Percentiles rank a stretch among this genome's conserved stretches.
Evolutionary conservation across 23 tunicate genomes (phyloP).

Genomic region (Halocynthia roretzi): DNA sequence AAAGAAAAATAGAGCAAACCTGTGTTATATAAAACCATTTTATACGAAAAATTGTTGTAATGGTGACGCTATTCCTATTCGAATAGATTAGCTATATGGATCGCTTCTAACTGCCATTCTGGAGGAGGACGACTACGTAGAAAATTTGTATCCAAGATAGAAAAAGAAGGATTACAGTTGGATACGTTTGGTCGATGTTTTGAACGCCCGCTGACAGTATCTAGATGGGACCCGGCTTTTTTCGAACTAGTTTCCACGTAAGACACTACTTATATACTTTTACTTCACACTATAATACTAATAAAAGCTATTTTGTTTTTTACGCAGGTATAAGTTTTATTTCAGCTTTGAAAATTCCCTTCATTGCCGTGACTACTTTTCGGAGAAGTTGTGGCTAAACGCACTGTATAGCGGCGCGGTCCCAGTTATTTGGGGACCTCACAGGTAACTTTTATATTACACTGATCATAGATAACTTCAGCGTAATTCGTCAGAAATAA

Average conservation of each 20-base stretch:
- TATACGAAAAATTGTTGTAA: no score
- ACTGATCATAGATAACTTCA: no score
- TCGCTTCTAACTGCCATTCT: slow-evolving; percentile 2
- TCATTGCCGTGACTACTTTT: neutral
- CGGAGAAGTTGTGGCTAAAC: slow-evolving; percentile 1
- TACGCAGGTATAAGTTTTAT: slow-evolving; percentile 3
- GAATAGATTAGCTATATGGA: neutral
- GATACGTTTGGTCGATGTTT: slow-evolving; percentile 1
- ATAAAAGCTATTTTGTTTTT: no score
- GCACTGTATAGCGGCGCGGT: slow-evolving; percentile 15
- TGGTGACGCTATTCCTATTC: neutral
- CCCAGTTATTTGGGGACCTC: slow-evolving; percentile 11
- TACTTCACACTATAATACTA: neutral
- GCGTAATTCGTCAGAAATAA: no score
- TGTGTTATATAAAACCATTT: no score
- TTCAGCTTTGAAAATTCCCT: slow-evolving; percentile 1
- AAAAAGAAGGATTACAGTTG: neutral
- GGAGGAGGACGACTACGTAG: neutral
- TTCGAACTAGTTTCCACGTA: slow-evolving; percentile 1
- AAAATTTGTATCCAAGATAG: neutral
- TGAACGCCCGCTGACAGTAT: neutral
- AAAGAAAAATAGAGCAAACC: no score
- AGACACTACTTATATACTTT: neutral
- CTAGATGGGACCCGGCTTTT: slow-evolving; percentile 4
- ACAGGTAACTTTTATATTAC: neutral